Conservation (phyloP, 2,888 invertebrate species). For the Xestia c-nigrum region DNA sequence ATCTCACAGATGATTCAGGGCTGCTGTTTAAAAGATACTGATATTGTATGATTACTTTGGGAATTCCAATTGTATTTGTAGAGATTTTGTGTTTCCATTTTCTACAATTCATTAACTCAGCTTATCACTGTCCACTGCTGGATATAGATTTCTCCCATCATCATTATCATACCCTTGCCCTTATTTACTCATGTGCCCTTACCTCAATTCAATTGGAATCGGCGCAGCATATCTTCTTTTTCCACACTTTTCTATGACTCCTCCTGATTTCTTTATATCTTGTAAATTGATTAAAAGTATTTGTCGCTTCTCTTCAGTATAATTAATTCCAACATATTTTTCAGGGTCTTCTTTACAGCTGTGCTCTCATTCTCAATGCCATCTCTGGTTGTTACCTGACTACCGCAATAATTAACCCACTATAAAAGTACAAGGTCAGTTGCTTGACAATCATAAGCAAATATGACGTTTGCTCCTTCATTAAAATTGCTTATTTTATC, state of each 20-base stretch:
- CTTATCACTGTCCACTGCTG: background rate
- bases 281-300: background rate
- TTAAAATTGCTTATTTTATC: background rate
- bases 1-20: constrained; percentile 40
- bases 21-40: constrained; percentile 16
- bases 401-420: constrained; percentile 1
- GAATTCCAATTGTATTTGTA: background rate
- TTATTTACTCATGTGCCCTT: no score
- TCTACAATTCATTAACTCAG: background rate
- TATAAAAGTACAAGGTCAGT: constrained; percentile 14
- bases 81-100: constrained; percentile 5
- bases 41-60: constrained; percentile 1
- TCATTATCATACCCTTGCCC: no score
- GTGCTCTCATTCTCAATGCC: constrained; percentile 15
- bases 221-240: no score
- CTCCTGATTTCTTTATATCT: background rate
- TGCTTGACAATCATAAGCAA: constrained; percentile 19
- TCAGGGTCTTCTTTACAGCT: constrained; percentile 8
- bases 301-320: background rate
- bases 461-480: background rate
- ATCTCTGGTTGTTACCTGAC: constrained; percentile 1
- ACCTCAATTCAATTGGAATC: no score
- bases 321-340: background rate
- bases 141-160: background rate
- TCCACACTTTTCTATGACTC: no score